Evolutionary conservation across 2,113 vertebrate species (phyloP).

Genomic region (Gyps fulvus): DNA sequence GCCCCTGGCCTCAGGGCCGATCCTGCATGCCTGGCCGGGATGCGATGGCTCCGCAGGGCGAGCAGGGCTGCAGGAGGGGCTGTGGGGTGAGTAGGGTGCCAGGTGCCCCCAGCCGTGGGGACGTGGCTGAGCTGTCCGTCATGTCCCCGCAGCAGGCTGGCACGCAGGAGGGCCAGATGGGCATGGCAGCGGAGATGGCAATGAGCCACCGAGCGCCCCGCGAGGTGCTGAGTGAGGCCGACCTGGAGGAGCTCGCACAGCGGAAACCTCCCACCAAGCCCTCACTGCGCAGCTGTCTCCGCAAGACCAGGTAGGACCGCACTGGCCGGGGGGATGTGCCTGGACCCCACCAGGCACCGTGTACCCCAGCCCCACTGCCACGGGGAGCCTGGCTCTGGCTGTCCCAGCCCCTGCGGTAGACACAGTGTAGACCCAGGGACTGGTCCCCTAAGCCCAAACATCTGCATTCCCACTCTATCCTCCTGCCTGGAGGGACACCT

Average conservation of each 20-base stretch:
- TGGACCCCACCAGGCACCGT: not conserved
- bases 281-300: constrained; percentile 25
- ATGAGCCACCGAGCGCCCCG: constrained; percentile 20
- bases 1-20: not conserved
- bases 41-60: rapidly evolving
- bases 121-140: not conserved
- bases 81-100: not conserved
- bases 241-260: constrained; percentile 78
- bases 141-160: not conserved
- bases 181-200: not conserved
- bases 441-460: not conserved
- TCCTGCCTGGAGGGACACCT: not conserved
- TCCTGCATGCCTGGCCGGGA: rapidly evolving
- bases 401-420: not conserved
- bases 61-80: not conserved
- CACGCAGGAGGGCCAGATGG: not conserved
- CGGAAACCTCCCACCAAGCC: constrained; percentile 14
- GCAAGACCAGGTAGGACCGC: not conserved
- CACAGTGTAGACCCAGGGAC: rapidly evolving
- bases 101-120: rapidly evolving
- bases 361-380: not conserved
- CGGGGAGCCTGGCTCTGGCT: not conserved
- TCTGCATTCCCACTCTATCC: not conserved
- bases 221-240: constrained; percentile 74
- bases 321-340: not conserved